Percentiles rank a stretch among this genome's conserved stretches.
Conservation (phyloP, 1,140 invertebrate species). For the Drosophila setifemur region DNA sequence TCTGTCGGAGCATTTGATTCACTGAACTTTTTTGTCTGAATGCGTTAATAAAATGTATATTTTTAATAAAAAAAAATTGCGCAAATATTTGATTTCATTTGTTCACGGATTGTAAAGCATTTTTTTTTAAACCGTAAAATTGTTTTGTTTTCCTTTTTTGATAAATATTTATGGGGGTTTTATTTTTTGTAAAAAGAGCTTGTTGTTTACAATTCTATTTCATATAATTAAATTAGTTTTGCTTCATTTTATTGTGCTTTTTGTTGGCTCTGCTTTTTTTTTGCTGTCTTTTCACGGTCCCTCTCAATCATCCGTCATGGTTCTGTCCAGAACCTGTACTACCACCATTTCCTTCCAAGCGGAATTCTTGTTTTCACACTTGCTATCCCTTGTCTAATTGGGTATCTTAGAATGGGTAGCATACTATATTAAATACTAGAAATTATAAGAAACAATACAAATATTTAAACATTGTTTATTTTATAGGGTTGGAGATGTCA, state of each 20-base stretch:
- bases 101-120: neutral
- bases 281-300: neutral
- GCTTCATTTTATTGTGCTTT: conserved; percentile 56
- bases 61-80: conserved; percentile 42
- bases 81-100: conserved; percentile 37
- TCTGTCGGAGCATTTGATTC: too few species aligned
- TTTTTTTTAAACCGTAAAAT: conserved; percentile 28
- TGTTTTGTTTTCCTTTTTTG: conserved; percentile 46
- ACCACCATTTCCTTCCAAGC: neutral
- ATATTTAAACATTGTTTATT: too few species aligned
- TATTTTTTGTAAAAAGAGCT: conserved; percentile 43
- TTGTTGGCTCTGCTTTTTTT: neutral
- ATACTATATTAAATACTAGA: neutral
- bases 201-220: conserved; percentile 64
- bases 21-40: too few species aligned
- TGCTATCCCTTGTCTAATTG: neutral
- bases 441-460: neutral
- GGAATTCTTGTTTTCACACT: conserved; percentile 32
- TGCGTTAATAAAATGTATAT: conserved; percentile 19
- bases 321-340: neutral
- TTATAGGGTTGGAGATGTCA: too few species aligned
- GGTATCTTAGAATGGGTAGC: neutral
- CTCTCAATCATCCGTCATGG: conserved; percentile 13
- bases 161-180: conserved; percentile 58
- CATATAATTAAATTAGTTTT: conserved; percentile 77